phyloP scores from a whole-genome alignment of 2,797 vertebrate genomes.

The Argentina silus region DNA sequence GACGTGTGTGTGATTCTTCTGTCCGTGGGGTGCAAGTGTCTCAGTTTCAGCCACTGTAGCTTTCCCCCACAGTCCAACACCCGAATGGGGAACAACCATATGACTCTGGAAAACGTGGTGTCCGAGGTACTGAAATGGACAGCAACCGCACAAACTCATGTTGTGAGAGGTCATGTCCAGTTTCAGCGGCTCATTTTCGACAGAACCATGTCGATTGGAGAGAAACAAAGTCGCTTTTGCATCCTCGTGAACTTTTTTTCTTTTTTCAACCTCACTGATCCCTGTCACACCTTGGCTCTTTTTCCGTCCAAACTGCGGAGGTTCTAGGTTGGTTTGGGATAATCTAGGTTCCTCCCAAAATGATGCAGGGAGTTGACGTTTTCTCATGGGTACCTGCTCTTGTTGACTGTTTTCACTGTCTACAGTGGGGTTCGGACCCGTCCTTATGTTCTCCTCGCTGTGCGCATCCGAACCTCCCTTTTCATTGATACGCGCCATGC shows the following conservation, averaged over 20 bases:
- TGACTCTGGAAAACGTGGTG: conserved; percentile 84
- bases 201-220: conserved; percentile 40
- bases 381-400: conserved; percentile 94
- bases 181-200: conserved; percentile 78
- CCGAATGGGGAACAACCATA: conserved; percentile 74
- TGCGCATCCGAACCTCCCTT: conserved; percentile 53
- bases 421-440: conserved; percentile 52
- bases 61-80: conserved; percentile 86
- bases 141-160: conserved; percentile 85
- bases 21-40: conserved; percentile 67
- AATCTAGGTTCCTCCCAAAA: conserved; percentile 97
- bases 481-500: conserved; percentile 50
- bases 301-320: conserved; percentile 63
- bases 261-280: conserved; percentile 57
- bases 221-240: conserved; percentile 54
- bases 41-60: conserved; percentile 68
- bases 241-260: conserved; percentile 63
- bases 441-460: conserved; percentile 45
- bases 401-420: conserved; percentile 64
- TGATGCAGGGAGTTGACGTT: conserved; percentile 94
- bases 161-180: conserved; percentile 72
- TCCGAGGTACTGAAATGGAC: conserved; percentile 89
- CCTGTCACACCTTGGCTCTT: conserved; percentile 53
- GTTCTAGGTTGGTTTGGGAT: conserved; percentile 61
- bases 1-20: conserved; percentile 86